These are phyloP conservation scores for Ischnura elegans DNA, from an alignment of 2,888 invertebrate genomes.

Conservation along the genomic window DNA sequence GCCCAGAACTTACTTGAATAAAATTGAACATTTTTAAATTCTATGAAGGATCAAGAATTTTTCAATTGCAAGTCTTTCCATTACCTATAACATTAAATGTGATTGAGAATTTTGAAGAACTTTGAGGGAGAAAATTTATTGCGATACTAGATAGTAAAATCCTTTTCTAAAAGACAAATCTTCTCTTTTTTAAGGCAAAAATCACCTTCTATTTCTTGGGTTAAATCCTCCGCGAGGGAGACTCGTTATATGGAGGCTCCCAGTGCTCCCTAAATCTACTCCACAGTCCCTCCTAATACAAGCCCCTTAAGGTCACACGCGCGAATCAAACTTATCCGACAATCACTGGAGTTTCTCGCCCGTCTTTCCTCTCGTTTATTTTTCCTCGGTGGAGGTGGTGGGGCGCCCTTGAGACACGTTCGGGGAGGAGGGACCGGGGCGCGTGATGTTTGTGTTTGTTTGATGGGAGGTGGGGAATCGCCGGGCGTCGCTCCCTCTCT, in stretches of 20 bases:
- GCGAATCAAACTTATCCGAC: slow-evolving; percentile 37
- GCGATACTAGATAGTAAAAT: too few relatives aligned
- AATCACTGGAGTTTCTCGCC: slow-evolving; percentile 26
- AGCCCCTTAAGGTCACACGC: not conserved
- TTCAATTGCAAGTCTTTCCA: too few relatives aligned
- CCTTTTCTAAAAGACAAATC: too few relatives aligned
- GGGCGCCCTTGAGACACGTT: not conserved
- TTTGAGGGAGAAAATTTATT: too few relatives aligned
- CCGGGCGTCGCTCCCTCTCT: slow-evolving; percentile 16
- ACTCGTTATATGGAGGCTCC: not conserved
- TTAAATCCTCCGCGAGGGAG: not conserved
- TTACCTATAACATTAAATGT: too few relatives aligned
- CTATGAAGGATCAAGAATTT: too few relatives aligned
- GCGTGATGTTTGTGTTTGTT: not conserved
- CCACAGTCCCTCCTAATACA: not conserved
- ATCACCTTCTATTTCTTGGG: not conserved
- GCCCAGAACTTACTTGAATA: too few relatives aligned
- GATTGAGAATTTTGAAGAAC: too few relatives aligned
- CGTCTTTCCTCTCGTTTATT: slow-evolving; percentile 17
- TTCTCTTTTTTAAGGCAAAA: not conserved
- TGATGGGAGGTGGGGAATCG: not conserved
- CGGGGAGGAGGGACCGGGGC: too few relatives aligned
- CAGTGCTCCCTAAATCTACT: not conserved
- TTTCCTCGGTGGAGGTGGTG: too few relatives aligned
- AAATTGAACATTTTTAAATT: too few relatives aligned